Base-by-base conservation (phyloP, 1,140 invertebrate species). In the Drosophila rufa region DNA sequence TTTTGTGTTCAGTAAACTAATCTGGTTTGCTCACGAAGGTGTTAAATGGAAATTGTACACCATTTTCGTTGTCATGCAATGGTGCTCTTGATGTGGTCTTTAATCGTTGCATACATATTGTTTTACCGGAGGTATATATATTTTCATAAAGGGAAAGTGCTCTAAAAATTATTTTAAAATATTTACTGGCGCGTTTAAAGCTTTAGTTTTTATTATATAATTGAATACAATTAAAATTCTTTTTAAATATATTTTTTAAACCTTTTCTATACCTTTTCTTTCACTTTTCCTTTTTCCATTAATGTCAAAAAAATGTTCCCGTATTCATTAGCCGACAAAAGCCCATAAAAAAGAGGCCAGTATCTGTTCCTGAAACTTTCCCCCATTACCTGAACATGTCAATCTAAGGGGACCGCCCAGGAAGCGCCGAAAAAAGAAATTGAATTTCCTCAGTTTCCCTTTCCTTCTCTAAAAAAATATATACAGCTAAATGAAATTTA, bases 401-500 rank as follows among this genome's bases (percentile, higher is more conserved):
- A 66, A 73, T 74, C 68, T 40, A 40, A 25, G 46, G 19, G 66
- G 70, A 73, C 68, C 70, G 4, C 56, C 69, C 69, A 51, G 42
- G 55, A 59, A 73, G 40, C 42, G 2, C 19, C 22, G 6, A 11
- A 15, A 33, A 8, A 59, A 61, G 69, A 75, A 75, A 75, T 75
- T 75, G 33, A 75, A 75, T 73, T 73, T 78, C 56, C 40, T 48
- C 17, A 47, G 36, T 46, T 56, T 57, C 11, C 36, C 46, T 30
- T 40, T 47, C 33, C n/a, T 60, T 7, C 0, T 43, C 17, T 22
- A 46, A 27, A 25, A 47, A 74, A 65, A 66, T 42, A 73, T 51
- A 64, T 61, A 66, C 74, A 25, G 60, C 62, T 51, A 78, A 84
- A 89, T 80, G 66, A 89, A 86, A 89, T 87, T 89, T 58, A 89